Conservation (phyloP, 2,888 invertebrate species). For the Smittia sp. region DNA sequence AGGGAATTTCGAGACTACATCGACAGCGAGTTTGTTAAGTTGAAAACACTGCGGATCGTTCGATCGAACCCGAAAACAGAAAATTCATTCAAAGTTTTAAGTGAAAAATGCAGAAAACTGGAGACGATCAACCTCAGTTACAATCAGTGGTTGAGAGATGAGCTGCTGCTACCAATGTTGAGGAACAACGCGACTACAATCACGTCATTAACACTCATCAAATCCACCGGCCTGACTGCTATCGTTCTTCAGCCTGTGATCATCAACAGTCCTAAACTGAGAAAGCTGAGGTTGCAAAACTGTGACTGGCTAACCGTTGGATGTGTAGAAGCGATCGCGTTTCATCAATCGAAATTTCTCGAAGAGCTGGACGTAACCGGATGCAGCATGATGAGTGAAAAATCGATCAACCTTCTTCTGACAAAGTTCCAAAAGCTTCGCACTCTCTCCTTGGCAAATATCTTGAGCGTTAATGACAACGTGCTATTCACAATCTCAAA, state of each 20-base stretch:
- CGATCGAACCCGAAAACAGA: neutral
- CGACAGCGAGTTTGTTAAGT: neutral
- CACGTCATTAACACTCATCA: neutral
- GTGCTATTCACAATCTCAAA: constrained; percentile 13
- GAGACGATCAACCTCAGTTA: neutral
- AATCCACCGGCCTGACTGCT: neutral
- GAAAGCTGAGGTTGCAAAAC: constrained; percentile 2
- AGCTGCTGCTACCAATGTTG: neutral
- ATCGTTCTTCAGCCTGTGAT: neutral
- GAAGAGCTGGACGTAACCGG: constrained; percentile 11
- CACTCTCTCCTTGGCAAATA: neutral
- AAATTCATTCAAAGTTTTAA: neutral
- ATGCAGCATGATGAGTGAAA: neutral
- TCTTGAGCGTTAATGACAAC: constrained; percentile 10
- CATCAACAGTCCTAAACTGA: neutral
- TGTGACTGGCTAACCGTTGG: constrained; percentile 19
- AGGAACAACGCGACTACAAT: neutral
- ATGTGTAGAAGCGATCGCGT: constrained; percentile 10
- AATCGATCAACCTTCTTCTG: neutral
- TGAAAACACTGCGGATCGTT: neutral
- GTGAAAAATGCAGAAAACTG: neutral
- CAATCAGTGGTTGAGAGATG: constrained; percentile 14
- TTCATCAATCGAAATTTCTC: neutral
- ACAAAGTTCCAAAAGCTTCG: neutral
- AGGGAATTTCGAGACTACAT: neutral